Conservation (phyloP, 2,797 vertebrate species). For the Odontamblyopus lacepedii region DNA sequence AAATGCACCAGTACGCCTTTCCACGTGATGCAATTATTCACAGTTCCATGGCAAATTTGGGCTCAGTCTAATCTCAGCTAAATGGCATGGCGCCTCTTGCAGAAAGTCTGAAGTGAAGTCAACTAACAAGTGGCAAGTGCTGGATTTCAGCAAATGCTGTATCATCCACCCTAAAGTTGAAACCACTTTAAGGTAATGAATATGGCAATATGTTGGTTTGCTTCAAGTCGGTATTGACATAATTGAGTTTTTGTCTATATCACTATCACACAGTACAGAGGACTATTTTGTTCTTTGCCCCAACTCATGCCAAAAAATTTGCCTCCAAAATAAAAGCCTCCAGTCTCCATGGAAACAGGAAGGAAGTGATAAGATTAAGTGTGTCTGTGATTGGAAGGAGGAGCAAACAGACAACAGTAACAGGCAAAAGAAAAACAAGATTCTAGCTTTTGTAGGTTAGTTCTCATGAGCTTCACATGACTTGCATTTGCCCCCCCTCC, state of each 20-base stretch:
- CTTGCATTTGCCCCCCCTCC: slow-evolving; percentile 68
- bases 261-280: slow-evolving; percentile 5
- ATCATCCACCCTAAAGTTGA: slow-evolving; percentile 10
- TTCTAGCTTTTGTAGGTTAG: slow-evolving; percentile 69
- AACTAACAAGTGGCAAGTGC: slow-evolving; percentile 4
- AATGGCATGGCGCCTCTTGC: slow-evolving; percentile 38
- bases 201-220: neutral
- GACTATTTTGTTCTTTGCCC: slow-evolving; percentile 15
- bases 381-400: slow-evolving; percentile 11
- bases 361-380: slow-evolving; percentile 25
- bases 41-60: slow-evolving; percentile 62
- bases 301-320: slow-evolving; percentile 7
- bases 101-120: slow-evolving; percentile 35
- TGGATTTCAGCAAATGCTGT: neutral
- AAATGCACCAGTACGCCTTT: slow-evolving; percentile 49
- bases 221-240: slow-evolving; percentile 25
- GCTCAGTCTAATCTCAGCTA: slow-evolving; percentile 59
- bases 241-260: slow-evolving; percentile 17
- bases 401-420: slow-evolving; percentile 33
- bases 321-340: slow-evolving; percentile 10
- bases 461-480: slow-evolving; percentile 82
- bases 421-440: slow-evolving; percentile 58
- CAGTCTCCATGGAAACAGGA: slow-evolving; percentile 20
- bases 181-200: neutral
- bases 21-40: slow-evolving; percentile 71